Evolutionary conservation across 2,797 vertebrate species (phyloP), one percentile per base, ranked within the genome.

Genomic region (Enteromius paludinosus): DNA sequence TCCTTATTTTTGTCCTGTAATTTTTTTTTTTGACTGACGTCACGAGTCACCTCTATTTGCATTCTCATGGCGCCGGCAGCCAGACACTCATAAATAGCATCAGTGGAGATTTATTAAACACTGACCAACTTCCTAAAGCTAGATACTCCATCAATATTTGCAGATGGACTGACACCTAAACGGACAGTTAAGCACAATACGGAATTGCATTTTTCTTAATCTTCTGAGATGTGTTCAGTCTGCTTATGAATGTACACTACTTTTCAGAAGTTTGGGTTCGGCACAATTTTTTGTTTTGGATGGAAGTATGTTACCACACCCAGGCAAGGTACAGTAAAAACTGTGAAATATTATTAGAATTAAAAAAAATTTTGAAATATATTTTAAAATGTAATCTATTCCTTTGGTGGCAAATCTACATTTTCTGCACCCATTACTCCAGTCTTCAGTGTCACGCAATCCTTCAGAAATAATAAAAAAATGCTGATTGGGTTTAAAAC

Each of bases 11-110:
- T 25, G 74, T 77, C 23, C 25, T 62, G 18, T 47, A 20, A 12
- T 1, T 8, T 20, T 14, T 52, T 52, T 14, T 47, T 20, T 72
- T 0, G 41, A 43, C 41, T 23, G 8, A 62, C 25, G 41, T 77
- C 56, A 77, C 61, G 35, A 45, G 78, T 70, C 25, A 12, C 54
- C 54, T 71, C 38, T 71, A 62, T 81, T 81, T 72, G 54, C 68
- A 62, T 80, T n/a, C 5, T 25, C 9, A 45, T 45, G 11, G 18
- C 33, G 68, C 54, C 41, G 14, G 52, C 17, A 59, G 68, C 18
- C 52, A 61, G 54, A 23, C 6, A 12, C 41, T 62, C 38, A 61
- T 47, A 80, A 71, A 71, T 61, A 47, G 25, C 43, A 11, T 71
- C 78, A 35, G 78, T 11, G 54, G 18, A 61, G 52, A 61, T 11